Evolutionary conservation across 2,888 invertebrate genomes (phyloP), one percentile per base, ranked within the genome.

Genomic region (Gnatocerus cornutus): DNA sequence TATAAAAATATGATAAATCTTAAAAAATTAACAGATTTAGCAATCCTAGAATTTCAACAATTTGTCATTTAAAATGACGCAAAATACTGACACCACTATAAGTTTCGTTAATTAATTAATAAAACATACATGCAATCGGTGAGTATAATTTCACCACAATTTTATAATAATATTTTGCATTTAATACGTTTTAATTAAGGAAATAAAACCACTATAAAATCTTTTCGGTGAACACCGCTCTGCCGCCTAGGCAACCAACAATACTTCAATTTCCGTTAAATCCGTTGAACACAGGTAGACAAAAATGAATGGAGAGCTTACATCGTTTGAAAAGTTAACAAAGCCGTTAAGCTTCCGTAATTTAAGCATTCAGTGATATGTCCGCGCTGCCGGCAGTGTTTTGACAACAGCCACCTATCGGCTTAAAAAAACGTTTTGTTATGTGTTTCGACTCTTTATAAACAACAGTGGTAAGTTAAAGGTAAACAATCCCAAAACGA

Each of bases 261-360:
- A 27, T 62, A 50, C 62, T 37, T 27, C 0, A n/a, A n/a, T 10
- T 48, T 46, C 29, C 45, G 45, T 29, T 61, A 46, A 45, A 29
- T 56, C 56, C 29, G 58, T 29, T 41, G 30, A 41, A 10, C 7
- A 41, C 21, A 61, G 61, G 61, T 61, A 61, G 33, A 61, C 10
- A 45, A 7, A 10, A 53, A 53, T 39, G 37, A 61, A 61, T 48
- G 48, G 48, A 9, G 4, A 10, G 16, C 58, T 7, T 8, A 41
- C n/a, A 16, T 52, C 48, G 52, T 27, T 52, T 52, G 29, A 55
- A 37, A 29, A 43, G 43, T 16, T 14, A 21, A 41, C 41, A 45
- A 14, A 45, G 58, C 58, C 43, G 58, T 58, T 45, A 48, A 61
- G 14, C 61, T 61, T 46, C 46, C 61, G 61, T 9, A 61, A 46